Evolutionary conservation across 2,797 vertebrate genomes (phyloP), one percentile per base, ranked within the genome.

Genomic region (Aulostomus chinensis): DNA sequence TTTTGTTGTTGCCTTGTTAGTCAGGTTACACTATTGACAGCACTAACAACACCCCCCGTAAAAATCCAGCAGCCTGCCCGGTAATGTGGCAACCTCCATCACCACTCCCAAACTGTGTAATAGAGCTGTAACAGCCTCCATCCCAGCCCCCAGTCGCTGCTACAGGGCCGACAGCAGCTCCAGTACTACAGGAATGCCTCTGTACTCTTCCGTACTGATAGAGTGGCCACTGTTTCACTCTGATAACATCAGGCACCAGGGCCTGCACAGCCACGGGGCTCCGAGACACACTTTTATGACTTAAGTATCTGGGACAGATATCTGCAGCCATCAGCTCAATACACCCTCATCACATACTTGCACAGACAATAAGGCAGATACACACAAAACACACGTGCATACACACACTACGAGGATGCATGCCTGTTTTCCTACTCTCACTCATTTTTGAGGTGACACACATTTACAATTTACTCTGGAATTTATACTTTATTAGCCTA

Each of bases 161-260:
- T 31, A 57, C 51, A 62, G 63, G 60, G 33, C 62, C 9, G 20
- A 60, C 68, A 68, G 29, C 57, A 49, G 59, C 76, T 60, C 41
- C 57, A 61, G 57, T 46, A 55, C 73, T 71, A 77, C 65, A 86
- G 84, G 88, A 91, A 89, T 89, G 86, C 72, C 77, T 86, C 71
- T 81, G 66, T 81, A 69, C 70, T 78, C 83, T 39, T 55, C 42
- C 75, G 51, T 69, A 60, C 64, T 79, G 77, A 73, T 75, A 78
- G 71, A 82, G 64, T 43, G 69, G 76, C 73, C 76, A 78, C 71
- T 72, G 77, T 83, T 78, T 79, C 65, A 48, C 52, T 52, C 20
- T 86, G 90, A 92, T 91, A 91, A 88, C 87, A 91, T 90, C 91
- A 89, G 87, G 83, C 86, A 90, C 90, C 68, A 58, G 79, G 53